phyloP scores from a whole-genome alignment of 2,888 invertebrate genomes.

The Tetragonisca angustula region DNA sequence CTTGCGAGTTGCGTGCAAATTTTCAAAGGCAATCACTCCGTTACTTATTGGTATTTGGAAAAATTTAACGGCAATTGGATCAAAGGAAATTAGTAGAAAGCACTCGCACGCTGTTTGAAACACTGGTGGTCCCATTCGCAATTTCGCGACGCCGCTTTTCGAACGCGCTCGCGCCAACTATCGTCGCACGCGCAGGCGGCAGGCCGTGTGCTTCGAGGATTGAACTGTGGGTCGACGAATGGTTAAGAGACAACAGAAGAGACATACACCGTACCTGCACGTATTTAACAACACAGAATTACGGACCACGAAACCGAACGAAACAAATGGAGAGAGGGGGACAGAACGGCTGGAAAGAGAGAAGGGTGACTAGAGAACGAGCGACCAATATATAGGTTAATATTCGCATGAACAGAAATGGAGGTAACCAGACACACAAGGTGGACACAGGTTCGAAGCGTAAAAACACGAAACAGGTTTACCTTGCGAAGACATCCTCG shows the following conservation, averaged over 20 bases:
- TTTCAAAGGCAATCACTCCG: too few species aligned
- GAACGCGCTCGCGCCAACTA: neutral
- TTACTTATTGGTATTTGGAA: too few species aligned
- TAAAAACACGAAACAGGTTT: slow-evolving; percentile 82
- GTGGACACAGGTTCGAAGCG: slow-evolving; percentile 16
- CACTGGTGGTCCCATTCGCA: too few species aligned
- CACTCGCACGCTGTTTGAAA: too few species aligned
- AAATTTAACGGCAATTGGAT: too few species aligned
- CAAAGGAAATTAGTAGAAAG: too few species aligned
- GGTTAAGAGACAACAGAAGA: neutral
- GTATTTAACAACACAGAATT: slow-evolving; percentile 9
- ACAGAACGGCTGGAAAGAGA: neutral
- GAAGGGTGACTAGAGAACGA: neutral
- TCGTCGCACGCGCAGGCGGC: too few species aligned
- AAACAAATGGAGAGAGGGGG: slow-evolving; percentile 15
- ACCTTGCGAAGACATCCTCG: slow-evolving; percentile 97
- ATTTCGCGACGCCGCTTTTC: neutral
- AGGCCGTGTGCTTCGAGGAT: neutral
- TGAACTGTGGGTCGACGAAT: neutral
- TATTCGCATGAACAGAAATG: neutral
- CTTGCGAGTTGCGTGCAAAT: too few species aligned
- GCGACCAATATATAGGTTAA: neutral
- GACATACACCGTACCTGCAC: neutral
- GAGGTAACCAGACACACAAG: slow-evolving; percentile 17
- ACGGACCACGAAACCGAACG: slow-evolving; percentile 47